Evolutionary conservation across 2,113 vertebrate genomes (phyloP).

Genomic region (Morphnarchus princeps): DNA sequence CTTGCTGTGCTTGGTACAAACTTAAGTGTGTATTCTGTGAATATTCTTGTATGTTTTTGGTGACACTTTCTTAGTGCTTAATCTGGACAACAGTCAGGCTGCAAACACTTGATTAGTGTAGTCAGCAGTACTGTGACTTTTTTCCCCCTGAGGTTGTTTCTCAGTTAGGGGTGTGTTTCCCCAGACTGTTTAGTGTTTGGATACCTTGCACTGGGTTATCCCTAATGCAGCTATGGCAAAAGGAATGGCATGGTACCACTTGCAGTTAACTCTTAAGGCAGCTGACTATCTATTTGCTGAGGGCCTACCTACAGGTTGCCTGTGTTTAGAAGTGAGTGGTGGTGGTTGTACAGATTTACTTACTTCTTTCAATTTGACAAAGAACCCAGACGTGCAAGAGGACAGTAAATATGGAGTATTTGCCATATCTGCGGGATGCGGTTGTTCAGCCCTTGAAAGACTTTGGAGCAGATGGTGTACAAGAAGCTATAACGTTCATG

Average conservation of each 20-base stretch:
- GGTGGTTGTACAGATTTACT: neutral
- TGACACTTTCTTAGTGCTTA: neutral
- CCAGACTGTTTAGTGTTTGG: rapidly evolving
- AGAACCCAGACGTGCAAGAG: conserved; percentile 87
- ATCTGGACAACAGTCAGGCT: neutral
- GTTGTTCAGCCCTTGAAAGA: conserved; percentile 82
- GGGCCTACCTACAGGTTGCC: neutral
- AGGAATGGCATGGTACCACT: neutral
- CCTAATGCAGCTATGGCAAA: neutral
- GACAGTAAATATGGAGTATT: conserved; percentile 89
- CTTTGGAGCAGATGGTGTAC: conserved; percentile 81
- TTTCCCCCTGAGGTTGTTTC: neutral
- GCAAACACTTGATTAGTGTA: neutral
- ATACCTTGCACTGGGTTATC: neutral
- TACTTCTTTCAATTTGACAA: neutral
- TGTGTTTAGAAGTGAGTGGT: neutral
- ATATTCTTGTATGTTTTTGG: rapidly evolving
- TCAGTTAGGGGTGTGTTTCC: neutral
- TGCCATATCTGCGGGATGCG: conserved; percentile 80
- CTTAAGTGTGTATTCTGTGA: neutral
- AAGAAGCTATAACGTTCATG: conserved; percentile 81
- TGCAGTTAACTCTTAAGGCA: neutral
- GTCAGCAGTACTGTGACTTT: neutral
- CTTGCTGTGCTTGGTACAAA: neutral
- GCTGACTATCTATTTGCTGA: neutral